These are phyloP conservation scores for Macaca fascicularis DNA, from an alignment of 2,113 vertebrate species.

Conservation along the genomic window DNA sequence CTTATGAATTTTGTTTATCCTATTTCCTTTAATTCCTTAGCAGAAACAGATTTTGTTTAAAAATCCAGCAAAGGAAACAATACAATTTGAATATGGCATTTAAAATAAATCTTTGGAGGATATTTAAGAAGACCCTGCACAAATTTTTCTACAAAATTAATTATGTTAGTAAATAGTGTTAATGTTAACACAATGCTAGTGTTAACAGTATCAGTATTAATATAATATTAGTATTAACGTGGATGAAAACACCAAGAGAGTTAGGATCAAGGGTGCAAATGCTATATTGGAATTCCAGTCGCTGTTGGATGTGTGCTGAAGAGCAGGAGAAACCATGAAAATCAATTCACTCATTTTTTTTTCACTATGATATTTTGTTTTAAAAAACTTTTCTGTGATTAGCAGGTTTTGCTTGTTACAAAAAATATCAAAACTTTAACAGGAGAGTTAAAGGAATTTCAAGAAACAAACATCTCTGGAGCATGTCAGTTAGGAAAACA, in stretches of 20 bases:
- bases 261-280: not conserved
- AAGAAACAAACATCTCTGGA: not conserved
- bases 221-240: not conserved
- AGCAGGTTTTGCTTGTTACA: not conserved
- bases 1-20: not conserved
- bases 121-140: conserved; percentile 17
- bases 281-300: not conserved
- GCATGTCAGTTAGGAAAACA: not conserved
- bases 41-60: not conserved
- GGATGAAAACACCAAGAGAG: not conserved
- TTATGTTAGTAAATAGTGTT: not conserved
- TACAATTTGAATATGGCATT: conserved; percentile 7
- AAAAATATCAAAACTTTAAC: not conserved
- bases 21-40: not conserved
- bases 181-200: not conserved
- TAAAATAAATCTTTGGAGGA: not conserved
- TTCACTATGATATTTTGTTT: not conserved
- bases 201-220: not conserved
- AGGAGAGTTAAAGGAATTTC: not conserved
- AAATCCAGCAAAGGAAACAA: not conserved
- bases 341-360: not conserved
- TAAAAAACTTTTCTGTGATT: not conserved
- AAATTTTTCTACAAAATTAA: not conserved
- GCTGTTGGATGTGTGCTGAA: not conserved
- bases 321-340: not conserved